Evolutionary conservation across 2,888 invertebrate species (phyloP).

Genomic region (Trisateles emortualis): DNA sequence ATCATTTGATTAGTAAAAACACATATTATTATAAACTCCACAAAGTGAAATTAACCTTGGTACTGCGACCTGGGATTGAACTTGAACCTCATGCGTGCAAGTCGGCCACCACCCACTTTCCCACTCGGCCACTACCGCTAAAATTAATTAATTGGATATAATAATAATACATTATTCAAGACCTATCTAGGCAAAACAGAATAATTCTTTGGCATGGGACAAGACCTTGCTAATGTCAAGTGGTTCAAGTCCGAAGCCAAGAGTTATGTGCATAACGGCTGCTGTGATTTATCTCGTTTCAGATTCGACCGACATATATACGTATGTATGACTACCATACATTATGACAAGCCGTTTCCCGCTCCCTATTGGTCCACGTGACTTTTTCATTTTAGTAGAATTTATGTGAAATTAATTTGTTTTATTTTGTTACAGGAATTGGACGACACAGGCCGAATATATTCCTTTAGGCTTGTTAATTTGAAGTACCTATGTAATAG

Average conservation of each 20-base stretch:
- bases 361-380: constrained; percentile 54
- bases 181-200: constrained; percentile 31
- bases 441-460: not conserved
- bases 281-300: constrained; percentile 77
- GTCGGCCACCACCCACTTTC: too few species aligned
- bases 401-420: constrained; percentile 55
- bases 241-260: constrained; percentile 67
- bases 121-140: too few species aligned
- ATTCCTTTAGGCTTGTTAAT: too few species aligned
- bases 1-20: too few species aligned
- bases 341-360: constrained; percentile 65
- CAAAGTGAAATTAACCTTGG: too few species aligned
- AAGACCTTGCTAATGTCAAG: constrained; percentile 79
- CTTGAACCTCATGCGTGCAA: too few species aligned
- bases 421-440: constrained; percentile 54
- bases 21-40: too few species aligned
- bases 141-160: too few species aligned
- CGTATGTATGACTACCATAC: constrained; percentile 63
- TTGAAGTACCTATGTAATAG: too few species aligned
- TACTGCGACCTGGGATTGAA: too few species aligned
- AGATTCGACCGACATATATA: constrained; percentile 70
- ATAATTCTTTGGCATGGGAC: constrained; percentile 53
- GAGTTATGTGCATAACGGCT: constrained; percentile 81
- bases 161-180: not conserved
- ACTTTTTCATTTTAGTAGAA: constrained; percentile 51